phyloP scores from a whole-genome alignment of 2,113 vertebrate species.

The Gymnorhina tibicen region DNA sequence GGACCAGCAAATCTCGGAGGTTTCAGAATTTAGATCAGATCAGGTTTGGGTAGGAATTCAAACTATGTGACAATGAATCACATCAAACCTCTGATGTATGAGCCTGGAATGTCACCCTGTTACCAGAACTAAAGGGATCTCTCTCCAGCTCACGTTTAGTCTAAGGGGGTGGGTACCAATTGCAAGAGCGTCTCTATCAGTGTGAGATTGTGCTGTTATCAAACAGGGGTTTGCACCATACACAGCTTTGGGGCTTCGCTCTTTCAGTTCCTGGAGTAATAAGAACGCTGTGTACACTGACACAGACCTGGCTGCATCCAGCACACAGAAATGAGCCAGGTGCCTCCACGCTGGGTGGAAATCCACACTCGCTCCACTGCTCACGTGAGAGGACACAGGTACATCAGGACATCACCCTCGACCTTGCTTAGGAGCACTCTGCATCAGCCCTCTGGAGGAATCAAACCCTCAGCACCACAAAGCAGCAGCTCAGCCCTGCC shows the following conservation, averaged over 20 bases:
- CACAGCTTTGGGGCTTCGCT: neutral
- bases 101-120: neutral
- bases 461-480: neutral
- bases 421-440: neutral
- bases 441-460: neutral
- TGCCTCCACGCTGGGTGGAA: neutral
- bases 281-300: neutral
- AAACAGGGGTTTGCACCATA: neutral
- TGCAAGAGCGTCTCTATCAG: neutral
- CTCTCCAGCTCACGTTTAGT: neutral
- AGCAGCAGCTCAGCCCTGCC: neutral
- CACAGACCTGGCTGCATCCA: neutral
- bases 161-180: neutral
- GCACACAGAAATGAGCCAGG: neutral
- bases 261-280: neutral
- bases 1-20: neutral
- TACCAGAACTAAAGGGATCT: neutral
- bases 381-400: rapidly evolving
- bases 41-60: neutral
- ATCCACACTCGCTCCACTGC: neutral
- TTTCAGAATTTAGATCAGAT: neutral
- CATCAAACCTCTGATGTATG: neutral
- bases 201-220: neutral
- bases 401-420: rapidly evolving
- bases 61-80: neutral